Conservation (phyloP, 1,140 invertebrate genomes). For the Bombus confusus region DNA sequence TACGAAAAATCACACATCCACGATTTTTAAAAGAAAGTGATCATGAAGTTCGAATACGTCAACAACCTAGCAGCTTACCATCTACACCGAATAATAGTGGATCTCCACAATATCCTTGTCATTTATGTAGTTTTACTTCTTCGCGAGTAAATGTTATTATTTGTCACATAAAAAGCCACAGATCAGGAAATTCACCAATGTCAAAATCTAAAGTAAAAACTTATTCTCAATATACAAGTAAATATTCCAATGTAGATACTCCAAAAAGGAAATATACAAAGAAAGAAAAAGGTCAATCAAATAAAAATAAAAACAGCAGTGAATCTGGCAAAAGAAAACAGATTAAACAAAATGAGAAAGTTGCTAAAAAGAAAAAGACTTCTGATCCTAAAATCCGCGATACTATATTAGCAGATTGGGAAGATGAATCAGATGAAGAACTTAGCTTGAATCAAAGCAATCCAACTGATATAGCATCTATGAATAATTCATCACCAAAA, state of each 20-base stretch:
- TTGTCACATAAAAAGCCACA: slow-evolving; percentile 87
- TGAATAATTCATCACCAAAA: slow-evolving; percentile 25
- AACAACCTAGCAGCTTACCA: slow-evolving; percentile 69
- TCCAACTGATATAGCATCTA: slow-evolving; percentile 37
- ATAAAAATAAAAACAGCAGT: slow-evolving; percentile 58
- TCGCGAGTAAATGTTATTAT: slow-evolving; percentile 87
- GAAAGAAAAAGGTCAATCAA: slow-evolving; percentile 74
- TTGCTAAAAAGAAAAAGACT: slow-evolving; percentile 77
- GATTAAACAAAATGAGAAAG: slow-evolving; percentile 71
- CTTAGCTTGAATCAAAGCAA: slow-evolving; percentile 54
- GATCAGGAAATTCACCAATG: slow-evolving; percentile 65
- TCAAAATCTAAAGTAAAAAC: slow-evolving; percentile 62
- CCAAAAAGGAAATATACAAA: slow-evolving; percentile 81
- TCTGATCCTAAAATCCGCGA: slow-evolving; percentile 76
- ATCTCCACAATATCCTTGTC: slow-evolving; percentile 84
- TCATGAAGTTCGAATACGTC: slow-evolving; percentile 85
- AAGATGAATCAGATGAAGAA: slow-evolving; percentile 76
- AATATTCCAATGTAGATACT: slow-evolving; percentile 69
- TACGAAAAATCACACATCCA: slow-evolving; percentile 81
- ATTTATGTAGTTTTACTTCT: slow-evolving; percentile 85
- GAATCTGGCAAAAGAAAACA: slow-evolving; percentile 75
- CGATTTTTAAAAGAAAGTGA: slow-evolving; percentile 84
- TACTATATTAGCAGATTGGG: slow-evolving; percentile 81
- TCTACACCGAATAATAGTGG: slow-evolving; percentile 67
- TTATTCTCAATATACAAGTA: slow-evolving; percentile 62